Evolutionary conservation across 2,888 invertebrate species (phyloP), one percentile per base, ranked within the genome.

Genomic region (Diarsia dahlii): DNA sequence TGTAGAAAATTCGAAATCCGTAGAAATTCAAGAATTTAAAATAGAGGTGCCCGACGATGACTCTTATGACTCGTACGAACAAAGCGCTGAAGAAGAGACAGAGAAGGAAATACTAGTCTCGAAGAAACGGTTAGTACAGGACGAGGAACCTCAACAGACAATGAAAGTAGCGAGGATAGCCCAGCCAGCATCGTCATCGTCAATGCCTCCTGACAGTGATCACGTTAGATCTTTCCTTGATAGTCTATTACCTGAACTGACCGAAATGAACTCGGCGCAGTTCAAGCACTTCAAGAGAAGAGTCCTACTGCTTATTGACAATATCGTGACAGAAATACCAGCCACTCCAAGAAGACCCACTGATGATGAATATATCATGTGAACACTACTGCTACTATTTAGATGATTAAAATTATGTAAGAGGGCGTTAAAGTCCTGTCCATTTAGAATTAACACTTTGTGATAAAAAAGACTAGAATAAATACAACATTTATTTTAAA

Each of bases 231-330:
- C 87, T 0, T 87, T 87, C 54, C 76, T 90, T 10, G 86, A 87
- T 62, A 90, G 90, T 67, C 87, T 90, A 0, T 54, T 87, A 58
- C 90, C 90, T 1, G 90, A 90, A 72, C 76, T 90, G 1, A 84
- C 80, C 15, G 90, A 90, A 70, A 88, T 90, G 89, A 88, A 85
- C 67, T 76, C 77, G 0, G 54, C 73, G 4, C 90, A 90, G 74
- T 90, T 90, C 64, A 90, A 89, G 54, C 75, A 75, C 46, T 90
- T 89, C 60, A 90, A 90, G 68, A 78, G 90, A 72, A 73, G 86
- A 75, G 90, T 89, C 23, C 72, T 90, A 71, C 46, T 76, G 6
- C 66, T 89, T 34, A 86, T 89, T 69, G 87, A 87, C 68, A 80
- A 86, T 63, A 85, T 87, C 18, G 89, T 79, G 74, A 70, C 74